Evolutionary conservation across 2,888 invertebrate species (phyloP).

Genomic region (Mongoloraphidia duomilia): DNA sequence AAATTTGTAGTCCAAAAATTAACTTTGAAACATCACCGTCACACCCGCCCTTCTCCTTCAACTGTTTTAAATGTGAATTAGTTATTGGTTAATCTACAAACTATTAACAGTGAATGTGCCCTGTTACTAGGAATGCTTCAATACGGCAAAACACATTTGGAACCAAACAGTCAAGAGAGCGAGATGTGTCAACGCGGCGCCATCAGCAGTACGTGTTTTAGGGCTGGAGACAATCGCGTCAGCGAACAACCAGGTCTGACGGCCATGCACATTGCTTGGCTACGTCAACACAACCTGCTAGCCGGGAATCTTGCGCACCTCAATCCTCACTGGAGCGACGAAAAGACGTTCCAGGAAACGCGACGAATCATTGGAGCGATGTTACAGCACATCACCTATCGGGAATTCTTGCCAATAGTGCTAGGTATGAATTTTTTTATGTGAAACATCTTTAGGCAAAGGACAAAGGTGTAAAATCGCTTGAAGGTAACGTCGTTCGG

Average conservation of each 20-base stretch:
- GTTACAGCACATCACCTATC: slow-evolving; percentile 71
- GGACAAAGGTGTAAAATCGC: too few species aligned
- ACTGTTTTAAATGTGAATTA: too few species aligned
- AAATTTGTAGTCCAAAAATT: too few species aligned
- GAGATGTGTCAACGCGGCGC: slow-evolving; percentile 60
- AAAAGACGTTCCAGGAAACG: slow-evolving; percentile 72
- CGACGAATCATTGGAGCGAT: slow-evolving; percentile 67
- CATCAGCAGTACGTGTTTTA: slow-evolving; percentile 58
- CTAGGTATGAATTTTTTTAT: slow-evolving; percentile 37
- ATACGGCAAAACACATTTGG: slow-evolving; percentile 39
- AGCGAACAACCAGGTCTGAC: slow-evolving; percentile 70
- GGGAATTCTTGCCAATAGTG: slow-evolving; percentile 69
- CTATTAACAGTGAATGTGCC: background rate
- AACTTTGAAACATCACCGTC: too few species aligned
- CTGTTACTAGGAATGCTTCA: slow-evolving; percentile 24
- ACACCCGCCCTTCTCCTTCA: too few species aligned
- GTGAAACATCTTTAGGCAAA: too few species aligned
- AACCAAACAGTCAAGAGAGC: slow-evolving; percentile 37
- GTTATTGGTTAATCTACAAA: too few species aligned
- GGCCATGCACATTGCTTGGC: slow-evolving; percentile 59
- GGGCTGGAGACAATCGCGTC: slow-evolving; percentile 62
- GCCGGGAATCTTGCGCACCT: slow-evolving; percentile 53
- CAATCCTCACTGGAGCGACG: slow-evolving; percentile 81
- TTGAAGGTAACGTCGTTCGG: too few species aligned
- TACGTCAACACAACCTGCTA: slow-evolving; percentile 60